Base-by-base conservation (phyloP, 2,797 vertebrate species). In the Pseudomugil gertrudae region DNA sequence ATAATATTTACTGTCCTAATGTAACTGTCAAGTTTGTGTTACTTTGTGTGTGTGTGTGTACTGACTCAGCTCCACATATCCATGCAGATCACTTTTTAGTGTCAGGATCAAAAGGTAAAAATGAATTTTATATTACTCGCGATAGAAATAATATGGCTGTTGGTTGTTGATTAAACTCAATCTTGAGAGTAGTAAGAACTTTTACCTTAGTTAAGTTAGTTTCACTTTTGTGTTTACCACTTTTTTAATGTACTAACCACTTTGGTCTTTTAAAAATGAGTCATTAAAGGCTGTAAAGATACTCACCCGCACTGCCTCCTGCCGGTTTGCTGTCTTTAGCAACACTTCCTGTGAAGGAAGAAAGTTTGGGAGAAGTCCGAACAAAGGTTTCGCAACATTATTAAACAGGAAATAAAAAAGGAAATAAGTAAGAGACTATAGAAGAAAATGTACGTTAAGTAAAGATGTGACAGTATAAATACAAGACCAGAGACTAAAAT, bases 271-370 rank as follows among this genome's bases (percentile, higher is more conserved):
- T 45, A 8, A 9, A 45, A 23, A 48, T 48, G 4, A 3, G 11
- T 24, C 21, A 24, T n/a, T n/a, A 6, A 24, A 3, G 19, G 2
- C 19, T 45, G 9, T 9, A n/a, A 8, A 45, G 9, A 45, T 36
- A 81, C 85, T 82, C 57, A 92, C 90, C 85, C 57, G 78, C 21
- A 14, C 52, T 57, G 47, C 59, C 60, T 9, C 69, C 61, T 17
- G 33, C 0, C 3, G 84, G 65, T 63, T n/a, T 80, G 81, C 81
- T 91, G 59, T 90, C 91, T 55, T 69, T n/a, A 59, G 90, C 86
- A 59, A 87, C 69, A 0, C 26, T 69, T 71, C 80, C 95, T 96
- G 86, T 27, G 72, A 60, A 67, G 19, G 9, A 14, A 70, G 13
- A 72, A 19, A 45, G 43, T 45, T n/a, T 6, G 11, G 17, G 23